Conservation (phyloP, 2,888 invertebrate genomes). For the Meiosimyza platycephala region DNA sequence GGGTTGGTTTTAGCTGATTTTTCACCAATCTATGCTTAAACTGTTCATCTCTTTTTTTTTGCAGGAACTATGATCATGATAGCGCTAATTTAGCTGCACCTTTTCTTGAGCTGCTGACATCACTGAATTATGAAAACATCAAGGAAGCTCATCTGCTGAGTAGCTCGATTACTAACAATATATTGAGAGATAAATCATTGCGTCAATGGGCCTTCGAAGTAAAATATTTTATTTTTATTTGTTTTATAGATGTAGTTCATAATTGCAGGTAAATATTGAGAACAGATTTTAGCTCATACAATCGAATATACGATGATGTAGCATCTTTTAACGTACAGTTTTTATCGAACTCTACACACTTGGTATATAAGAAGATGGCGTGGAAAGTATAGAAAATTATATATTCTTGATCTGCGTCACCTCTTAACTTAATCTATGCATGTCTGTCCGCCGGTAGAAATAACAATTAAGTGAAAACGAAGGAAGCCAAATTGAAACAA, state of each 20-base stretch:
- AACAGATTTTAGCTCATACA: no score
- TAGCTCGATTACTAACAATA: conserved; percentile 48
- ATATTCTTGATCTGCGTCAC: no score
- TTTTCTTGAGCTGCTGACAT: conserved; percentile 65
- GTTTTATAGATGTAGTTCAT: background rate
- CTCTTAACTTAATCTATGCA: no score
- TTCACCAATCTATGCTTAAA: background rate
- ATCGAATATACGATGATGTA: no score
- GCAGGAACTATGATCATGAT: conserved; percentile 56
- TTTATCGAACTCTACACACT: no score
- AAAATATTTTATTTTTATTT: conserved; percentile 5
- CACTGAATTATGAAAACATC: conserved; percentile 66
- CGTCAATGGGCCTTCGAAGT: conserved; percentile 60
- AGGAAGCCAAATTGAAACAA: no score
- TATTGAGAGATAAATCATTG: conserved; percentile 52
- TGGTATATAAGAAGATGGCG: no score
- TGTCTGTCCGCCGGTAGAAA: no score
- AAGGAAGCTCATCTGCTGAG: conserved; percentile 52
- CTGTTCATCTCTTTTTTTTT: conserved; percentile 1
- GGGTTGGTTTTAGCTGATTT: conserved; percentile 53
- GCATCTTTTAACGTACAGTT: no score
- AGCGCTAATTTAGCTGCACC: conserved; percentile 52
- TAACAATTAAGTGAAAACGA: no score
- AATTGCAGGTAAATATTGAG: no score
- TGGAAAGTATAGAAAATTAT: no score